Percentiles rank a stretch among this genome's conserved stretches.
These are phyloP conservation scores for Ommatoiulus sabulosus DNA, from an alignment of 2,888 invertebrate species.

Conservation along the genomic window DNA sequence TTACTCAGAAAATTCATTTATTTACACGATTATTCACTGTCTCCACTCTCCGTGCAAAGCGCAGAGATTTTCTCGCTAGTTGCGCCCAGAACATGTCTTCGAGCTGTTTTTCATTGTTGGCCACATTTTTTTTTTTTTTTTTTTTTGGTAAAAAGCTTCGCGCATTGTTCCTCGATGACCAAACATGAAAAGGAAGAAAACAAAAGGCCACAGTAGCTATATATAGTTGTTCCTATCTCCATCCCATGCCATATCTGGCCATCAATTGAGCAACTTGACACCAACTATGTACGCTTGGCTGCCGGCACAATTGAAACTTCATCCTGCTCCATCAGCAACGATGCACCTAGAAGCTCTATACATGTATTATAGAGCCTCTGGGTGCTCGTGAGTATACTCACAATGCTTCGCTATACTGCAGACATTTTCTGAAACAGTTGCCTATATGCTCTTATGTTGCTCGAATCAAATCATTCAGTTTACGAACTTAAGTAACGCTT, in stretches of 20 bases:
- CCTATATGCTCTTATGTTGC: too few species aligned
- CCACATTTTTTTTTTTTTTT: neutral
- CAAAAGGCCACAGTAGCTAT: conserved; percentile 23
- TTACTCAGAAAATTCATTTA: too few species aligned
- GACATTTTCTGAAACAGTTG: neutral
- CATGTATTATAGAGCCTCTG: too few species aligned
- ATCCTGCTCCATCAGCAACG: conserved; percentile 1
- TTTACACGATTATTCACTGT: too few species aligned
- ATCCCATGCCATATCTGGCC: conserved; percentile 13
- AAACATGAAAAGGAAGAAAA: conserved; percentile 15
- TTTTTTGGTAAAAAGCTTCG: neutral
- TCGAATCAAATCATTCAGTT: too few species aligned
- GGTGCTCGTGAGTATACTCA: neutral
- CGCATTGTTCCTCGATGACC: conserved; percentile 11
- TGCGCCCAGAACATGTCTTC: neutral
- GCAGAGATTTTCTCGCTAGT: neutral
- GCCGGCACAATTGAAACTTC: neutral
- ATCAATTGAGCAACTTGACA: conserved; percentile 34
- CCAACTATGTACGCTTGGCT: conserved; percentile 15
- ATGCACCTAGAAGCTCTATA: neutral
- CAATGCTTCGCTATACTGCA: neutral
- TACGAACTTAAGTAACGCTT: too few species aligned
- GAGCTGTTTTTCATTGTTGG: neutral
- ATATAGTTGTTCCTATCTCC: neutral
- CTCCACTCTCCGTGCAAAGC: too few species aligned